phyloP scores from a whole-genome alignment of 2,113 vertebrate genomes.

The Marmota monax region DNA sequence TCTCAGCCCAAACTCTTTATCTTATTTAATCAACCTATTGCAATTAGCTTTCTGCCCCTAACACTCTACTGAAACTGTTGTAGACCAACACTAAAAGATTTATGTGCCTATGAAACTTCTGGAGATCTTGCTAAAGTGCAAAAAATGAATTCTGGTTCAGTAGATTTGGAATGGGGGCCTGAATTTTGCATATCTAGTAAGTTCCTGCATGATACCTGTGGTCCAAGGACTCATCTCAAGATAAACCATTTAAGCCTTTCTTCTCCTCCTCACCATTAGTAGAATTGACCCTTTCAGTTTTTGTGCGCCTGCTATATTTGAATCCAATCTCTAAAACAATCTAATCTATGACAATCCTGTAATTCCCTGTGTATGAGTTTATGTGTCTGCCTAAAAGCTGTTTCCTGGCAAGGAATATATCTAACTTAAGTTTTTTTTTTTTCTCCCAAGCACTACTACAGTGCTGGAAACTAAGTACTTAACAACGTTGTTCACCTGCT shows the following conservation, averaged over 20 bases:
- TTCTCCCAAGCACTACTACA: background rate
- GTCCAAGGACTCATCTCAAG: background rate
- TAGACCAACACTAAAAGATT: background rate
- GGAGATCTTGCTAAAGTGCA: background rate
- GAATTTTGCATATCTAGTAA: background rate
- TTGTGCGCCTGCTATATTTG: background rate
- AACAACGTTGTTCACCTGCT: background rate
- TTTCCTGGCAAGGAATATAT: background rate
- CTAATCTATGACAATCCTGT: background rate
- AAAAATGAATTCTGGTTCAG: background rate
- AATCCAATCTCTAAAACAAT: background rate
- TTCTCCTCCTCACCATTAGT: accelerated
- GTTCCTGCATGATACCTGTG: background rate
- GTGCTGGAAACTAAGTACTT: background rate
- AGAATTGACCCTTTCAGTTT: background rate
- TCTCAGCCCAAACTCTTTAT: background rate
- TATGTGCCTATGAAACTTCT: background rate
- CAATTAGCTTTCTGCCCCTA: background rate
- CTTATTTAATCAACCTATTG: background rate
- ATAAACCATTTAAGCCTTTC: background rate
- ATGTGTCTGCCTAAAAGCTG: background rate
- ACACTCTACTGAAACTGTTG: background rate
- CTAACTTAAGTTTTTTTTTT: background rate
- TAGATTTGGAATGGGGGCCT: background rate
- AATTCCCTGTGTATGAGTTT: background rate